Evolutionary conservation across 2,888 invertebrate genomes (phyloP).

Genomic region (Acronicta aceris): DNA sequence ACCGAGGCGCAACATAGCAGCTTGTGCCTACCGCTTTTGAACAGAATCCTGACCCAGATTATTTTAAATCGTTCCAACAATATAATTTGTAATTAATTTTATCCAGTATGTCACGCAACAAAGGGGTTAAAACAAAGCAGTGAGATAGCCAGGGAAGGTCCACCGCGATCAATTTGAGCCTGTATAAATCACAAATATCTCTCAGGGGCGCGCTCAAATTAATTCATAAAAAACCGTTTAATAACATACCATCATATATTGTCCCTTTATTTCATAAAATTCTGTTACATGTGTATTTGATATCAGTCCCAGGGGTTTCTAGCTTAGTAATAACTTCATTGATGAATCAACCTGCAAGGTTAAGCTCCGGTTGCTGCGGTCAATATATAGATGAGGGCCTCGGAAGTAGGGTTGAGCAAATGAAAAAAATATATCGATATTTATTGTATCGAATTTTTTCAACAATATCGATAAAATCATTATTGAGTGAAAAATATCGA

Average conservation of each 20-base stretch:
- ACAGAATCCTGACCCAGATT: slow-evolving; percentile 12
- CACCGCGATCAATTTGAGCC: slow-evolving; percentile 59
- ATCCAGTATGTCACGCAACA: slow-evolving; percentile 49
- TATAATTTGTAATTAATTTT: slow-evolving; percentile 38
- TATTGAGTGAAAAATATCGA: no score
- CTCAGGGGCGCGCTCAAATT: slow-evolving; percentile 42
- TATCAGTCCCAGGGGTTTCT: no score
- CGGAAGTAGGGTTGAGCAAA: no score
- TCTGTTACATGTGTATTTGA: no score
- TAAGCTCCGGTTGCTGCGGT: no score
- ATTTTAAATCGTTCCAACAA: slow-evolving; percentile 21
- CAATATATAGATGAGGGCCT: no score
- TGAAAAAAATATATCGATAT: no score
- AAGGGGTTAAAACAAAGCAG: slow-evolving; percentile 48
- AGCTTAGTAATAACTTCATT: no score
- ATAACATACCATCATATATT: no score
- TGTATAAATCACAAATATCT: slow-evolving; percentile 62
- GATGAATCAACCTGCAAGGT: no score
- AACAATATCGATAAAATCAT: no score
- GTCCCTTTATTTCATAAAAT: slow-evolving; percentile 5
- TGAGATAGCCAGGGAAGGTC: slow-evolving; percentile 43
- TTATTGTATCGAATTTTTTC: no score
- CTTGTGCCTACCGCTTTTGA: background rate
- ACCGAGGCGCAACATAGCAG: background rate
- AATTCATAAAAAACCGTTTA: slow-evolving; percentile 56